Evolutionary conservation across 2,113 vertebrate species (phyloP).

Genomic region (Vidua chalybeata): DNA sequence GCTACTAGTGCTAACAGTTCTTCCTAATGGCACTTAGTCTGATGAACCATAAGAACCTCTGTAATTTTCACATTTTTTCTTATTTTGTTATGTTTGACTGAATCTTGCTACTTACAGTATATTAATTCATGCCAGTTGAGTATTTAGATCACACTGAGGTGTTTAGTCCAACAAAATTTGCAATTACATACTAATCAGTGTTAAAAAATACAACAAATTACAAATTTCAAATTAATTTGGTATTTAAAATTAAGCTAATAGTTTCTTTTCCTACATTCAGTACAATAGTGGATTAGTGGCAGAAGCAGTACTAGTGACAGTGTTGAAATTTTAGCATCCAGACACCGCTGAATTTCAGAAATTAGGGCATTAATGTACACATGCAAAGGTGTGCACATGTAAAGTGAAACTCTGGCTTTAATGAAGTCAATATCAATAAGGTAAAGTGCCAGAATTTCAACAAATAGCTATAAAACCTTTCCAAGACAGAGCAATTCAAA

Average conservation of each 20-base stretch:
- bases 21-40: background rate
- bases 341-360: background rate
- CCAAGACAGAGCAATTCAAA: background rate
- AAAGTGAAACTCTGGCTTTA: background rate
- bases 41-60: background rate
- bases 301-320: background rate
- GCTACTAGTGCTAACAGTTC: background rate
- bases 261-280: background rate
- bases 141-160: background rate
- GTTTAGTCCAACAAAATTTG: background rate
- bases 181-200: background rate
- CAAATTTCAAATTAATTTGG: background rate
- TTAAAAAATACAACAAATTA: background rate
- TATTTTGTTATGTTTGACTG: background rate
- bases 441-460: background rate
- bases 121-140: background rate
- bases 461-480: background rate
- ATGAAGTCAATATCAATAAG: background rate
- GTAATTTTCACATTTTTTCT: background rate
- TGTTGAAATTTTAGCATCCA: background rate
- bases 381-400: rapidly evolving
- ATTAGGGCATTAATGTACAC: background rate
- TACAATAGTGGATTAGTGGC: background rate
- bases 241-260: background rate
- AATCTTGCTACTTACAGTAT: background rate